Base-by-base conservation (phyloP, 1,140 invertebrate genomes). In the Eubasilissa regina region DNA sequence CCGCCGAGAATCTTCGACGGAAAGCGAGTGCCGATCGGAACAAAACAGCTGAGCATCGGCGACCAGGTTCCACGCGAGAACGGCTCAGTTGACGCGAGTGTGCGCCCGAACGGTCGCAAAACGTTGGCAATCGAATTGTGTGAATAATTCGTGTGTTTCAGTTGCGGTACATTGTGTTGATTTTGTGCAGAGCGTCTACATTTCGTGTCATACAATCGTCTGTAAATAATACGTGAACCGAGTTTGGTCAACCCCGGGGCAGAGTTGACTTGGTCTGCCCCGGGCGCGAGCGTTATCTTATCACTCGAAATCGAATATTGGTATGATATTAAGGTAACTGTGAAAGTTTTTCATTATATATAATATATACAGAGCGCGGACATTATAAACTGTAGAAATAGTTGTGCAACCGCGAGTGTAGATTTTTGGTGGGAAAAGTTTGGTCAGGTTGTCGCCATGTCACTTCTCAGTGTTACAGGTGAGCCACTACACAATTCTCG, bases 391-490 rank as follows among this genome's bases (percentile, higher is more conserved):
- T 75, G 55, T 21, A 12, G 56, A 25, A 35, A 64, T 75, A 44
- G 13, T 15, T 19, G 79, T 77, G 51, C n/a, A 45, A 75, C 45
- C 48, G 75, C 76, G 53, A 58, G 21, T 56, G 70, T 47, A 21
- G 68, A 60, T 72, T 78, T 78, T 73, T 78, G 73, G 77, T 79
- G 77, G 80, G 64, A 76, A 73, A 70, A 35, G 62, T 77, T 45
- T 55, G 58, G 74, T 75, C 15, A 75, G 64, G 77, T 79, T 82
- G 78, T 70, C 88, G 87, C 83, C 87, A 89, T 89, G 88, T 89
- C 88, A 85, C 87, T 89, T 85, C 88, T 89, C 85, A 89, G 88
- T 87, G 88, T 89, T 85, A 89, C 88, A 89, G 88, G 88, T 88
- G 84, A 82, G 81, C 48, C 56, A 79, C 10, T 79, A 13, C 43